Percentiles rank a stretch among this genome's conserved stretches.
Conservation (phyloP, 2,113 vertebrate genomes). For the Theristicus caerulescens region DNA sequence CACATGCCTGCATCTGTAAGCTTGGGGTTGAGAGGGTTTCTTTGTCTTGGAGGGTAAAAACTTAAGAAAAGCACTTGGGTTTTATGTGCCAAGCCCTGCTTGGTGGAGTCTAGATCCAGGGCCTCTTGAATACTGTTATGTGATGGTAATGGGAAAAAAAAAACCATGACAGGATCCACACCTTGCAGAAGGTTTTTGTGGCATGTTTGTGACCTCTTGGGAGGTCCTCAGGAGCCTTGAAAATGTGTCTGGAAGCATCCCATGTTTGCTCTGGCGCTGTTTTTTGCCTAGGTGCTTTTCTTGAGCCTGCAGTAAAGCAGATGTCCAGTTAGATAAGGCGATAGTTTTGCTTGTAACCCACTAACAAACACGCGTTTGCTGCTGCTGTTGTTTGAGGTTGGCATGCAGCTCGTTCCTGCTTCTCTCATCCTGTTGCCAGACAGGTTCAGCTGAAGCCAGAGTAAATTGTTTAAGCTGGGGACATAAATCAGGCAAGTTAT, state of each 20-base stretch:
- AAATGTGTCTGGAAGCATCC: neutral
- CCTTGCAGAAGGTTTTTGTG: neutral
- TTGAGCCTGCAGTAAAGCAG: neutral
- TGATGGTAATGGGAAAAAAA: neutral
- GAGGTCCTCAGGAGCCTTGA: neutral
- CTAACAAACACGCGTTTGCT: neutral
- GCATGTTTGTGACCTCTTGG: neutral
- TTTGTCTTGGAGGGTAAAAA: neutral
- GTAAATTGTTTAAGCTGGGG: neutral
- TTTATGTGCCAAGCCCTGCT: neutral
- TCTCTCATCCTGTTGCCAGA: neutral
- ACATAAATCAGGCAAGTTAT: neutral
- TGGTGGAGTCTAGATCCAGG: neutral
- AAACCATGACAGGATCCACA: neutral
- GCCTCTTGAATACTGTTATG: neutral
- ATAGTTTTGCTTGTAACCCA: neutral
- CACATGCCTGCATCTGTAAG: neutral
- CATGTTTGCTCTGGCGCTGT: neutral
- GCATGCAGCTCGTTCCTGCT: neutral
- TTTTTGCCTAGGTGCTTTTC: neutral
- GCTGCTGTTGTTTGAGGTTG: neutral
- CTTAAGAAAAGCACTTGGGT: neutral
- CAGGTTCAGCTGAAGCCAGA: neutral
- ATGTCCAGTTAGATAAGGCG: neutral
- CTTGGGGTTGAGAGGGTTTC: neutral